A percentile compares a stretch with the other conserved stretches of the same genome.
These are phyloP conservation scores for Pan troglodytes DNA, from an alignment of 2,113 vertebrate species.

Conservation along the genomic window NHGRI_mPanTro3-v2.1_pri NC_072409.2:106506001-106506500, in stretches of 20 bases:
- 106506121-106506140: background rate
- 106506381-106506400: conserved; percentile 73
- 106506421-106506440: conserved; percentile 74
- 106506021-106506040: background rate
- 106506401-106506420: conserved; percentile 74
- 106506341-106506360: conserved; percentile 45
- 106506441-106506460: conserved; percentile 74
- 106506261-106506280: conserved; percentile 47
- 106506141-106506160: background rate
- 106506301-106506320: background rate
- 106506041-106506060: background rate
- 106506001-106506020: background rate
- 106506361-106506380: conserved; percentile 31
- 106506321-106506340: conserved; percentile 31
- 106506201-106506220: background rate
- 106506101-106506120: background rate
- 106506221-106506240: background rate
- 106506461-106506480: conserved; percentile 73
- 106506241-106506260: conserved; percentile 28
- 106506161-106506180: background rate
- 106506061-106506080: background rate
- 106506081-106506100: background rate
- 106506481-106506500: conserved; percentile 77
- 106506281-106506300: conserved; percentile 26
- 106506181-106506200: background rate